phyloP scores from a whole-genome alignment of 2,113 vertebrate genomes.

The Dascyllus trimaculatus region DNA sequence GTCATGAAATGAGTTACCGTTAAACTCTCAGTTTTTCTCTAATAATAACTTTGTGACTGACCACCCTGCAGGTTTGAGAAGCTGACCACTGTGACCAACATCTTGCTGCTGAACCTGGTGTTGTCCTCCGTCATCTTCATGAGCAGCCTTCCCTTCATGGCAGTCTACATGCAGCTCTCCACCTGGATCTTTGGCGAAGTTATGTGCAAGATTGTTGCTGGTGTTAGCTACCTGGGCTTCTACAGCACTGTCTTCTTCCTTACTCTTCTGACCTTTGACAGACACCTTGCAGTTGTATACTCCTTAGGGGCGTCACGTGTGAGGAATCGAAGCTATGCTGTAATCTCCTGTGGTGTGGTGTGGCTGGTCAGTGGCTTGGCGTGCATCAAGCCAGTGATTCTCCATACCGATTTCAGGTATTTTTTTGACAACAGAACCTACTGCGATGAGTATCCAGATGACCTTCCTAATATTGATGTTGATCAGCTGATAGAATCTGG shows the following conservation, averaged over 20 bases:
- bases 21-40: too few species aligned
- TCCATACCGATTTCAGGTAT: slow-evolving; percentile 28
- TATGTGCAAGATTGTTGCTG: slow-evolving; percentile 84
- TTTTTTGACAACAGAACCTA: neutral
- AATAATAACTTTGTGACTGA: neutral
- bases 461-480: accelerated
- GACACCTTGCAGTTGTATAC: slow-evolving; percentile 89
- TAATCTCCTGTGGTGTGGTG: slow-evolving; percentile 70
- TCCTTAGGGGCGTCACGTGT: slow-evolving; percentile 68
- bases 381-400: slow-evolving; percentile 76
- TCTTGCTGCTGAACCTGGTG: slow-evolving; percentile 90
- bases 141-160: slow-evolving; percentile 86
- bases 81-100: slow-evolving; percentile 87
- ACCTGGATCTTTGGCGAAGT: slow-evolving; percentile 83
- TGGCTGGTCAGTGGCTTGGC: slow-evolving; percentile 85
- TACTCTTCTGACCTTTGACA: slow-evolving; percentile 87
- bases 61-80: slow-evolving; percentile 79
- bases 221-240: slow-evolving; percentile 83
- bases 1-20: too few species aligned
- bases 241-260: slow-evolving; percentile 90
- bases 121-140: slow-evolving; percentile 87
- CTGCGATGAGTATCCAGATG: slow-evolving; percentile 38
- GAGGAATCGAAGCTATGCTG: slow-evolving; percentile 79
- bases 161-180: slow-evolving; percentile 72
- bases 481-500: neutral